Conservation (phyloP, 2,888 invertebrate genomes). For the Bellardia pandia region DNA sequence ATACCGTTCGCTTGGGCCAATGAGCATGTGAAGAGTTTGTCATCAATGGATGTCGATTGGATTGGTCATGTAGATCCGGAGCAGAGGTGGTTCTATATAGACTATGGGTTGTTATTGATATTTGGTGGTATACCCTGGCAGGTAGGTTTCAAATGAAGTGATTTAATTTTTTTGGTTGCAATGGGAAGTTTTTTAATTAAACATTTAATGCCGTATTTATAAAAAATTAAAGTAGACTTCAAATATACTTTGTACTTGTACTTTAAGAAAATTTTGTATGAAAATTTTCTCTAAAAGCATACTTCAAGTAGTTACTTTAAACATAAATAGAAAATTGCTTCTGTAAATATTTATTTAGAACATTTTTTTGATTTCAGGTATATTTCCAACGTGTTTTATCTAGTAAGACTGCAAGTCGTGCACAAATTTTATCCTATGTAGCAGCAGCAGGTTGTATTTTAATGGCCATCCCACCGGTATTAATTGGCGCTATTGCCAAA, state of each 20-base stretch:
- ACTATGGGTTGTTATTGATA: conserved; percentile 93
- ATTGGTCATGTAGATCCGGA: conserved; percentile 90
- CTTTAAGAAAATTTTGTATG: no score
- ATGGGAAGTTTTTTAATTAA: neutral
- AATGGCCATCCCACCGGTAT: conserved; percentile 98
- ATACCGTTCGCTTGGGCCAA: conserved; percentile 97
- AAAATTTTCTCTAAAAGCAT: no score
- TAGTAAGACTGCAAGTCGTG: conserved; percentile 96
- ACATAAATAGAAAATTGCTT: no score
- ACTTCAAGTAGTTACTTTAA: no score
- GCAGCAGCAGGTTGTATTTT: conserved; percentile 97
- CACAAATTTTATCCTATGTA: conserved; percentile 97
- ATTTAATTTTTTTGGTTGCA: no score
- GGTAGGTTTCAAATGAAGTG: conserved; percentile 84
- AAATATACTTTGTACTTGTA: no score
- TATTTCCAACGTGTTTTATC: conserved; percentile 99
- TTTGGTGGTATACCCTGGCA: conserved; percentile 99
- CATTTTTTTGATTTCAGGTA: conserved; percentile 86
- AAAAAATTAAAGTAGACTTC: no score
- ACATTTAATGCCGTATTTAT: no score
- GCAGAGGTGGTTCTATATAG: conserved; percentile 93
- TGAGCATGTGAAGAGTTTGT: conserved; percentile 92
- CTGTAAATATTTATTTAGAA: neutral
- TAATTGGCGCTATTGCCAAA: conserved; percentile 98
- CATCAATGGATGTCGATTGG: conserved; percentile 94